phyloP scores from a whole-genome alignment of 1,140 invertebrate genomes.

The Brachionus sp. region DNA sequence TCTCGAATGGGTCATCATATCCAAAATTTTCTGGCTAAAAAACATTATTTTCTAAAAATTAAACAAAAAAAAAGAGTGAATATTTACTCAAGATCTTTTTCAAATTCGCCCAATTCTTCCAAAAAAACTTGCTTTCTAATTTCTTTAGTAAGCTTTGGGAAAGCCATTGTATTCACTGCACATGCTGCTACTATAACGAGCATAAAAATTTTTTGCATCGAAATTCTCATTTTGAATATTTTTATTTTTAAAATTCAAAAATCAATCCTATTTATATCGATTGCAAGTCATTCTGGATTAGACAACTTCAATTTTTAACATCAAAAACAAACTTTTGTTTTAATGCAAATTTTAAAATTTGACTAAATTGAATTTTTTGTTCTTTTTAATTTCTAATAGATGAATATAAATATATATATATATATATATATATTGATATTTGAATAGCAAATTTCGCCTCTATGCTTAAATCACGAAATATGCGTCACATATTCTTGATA shows the following conservation, averaged over 20 bases:
- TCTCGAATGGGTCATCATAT: not conserved
- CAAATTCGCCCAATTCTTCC: not conserved
- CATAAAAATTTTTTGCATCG: not conserved
- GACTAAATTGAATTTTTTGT: not conserved
- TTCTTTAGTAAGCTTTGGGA: not conserved
- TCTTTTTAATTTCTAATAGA: not conserved
- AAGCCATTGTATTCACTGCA: not conserved
- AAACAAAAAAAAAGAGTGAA: not conserved
- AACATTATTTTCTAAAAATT: not conserved
- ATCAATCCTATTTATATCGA: not conserved
- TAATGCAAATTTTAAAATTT: not conserved
- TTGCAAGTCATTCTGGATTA: not conserved
- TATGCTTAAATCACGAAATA: not conserved
- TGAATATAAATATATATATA: not conserved
- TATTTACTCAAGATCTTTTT: slow-evolving; percentile 8
- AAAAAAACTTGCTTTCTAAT: not conserved
- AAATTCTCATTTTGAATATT: not conserved
- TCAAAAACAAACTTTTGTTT: slow-evolving; percentile 10
- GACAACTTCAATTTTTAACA: not conserved
- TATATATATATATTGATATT: no score
- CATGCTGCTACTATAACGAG: not conserved
- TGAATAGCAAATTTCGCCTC: not conserved
- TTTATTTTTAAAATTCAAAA: not conserved
- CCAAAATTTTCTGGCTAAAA: not conserved
- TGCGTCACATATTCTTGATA: not conserved